Base-by-base conservation (phyloP, 2,113 vertebrate species). In the Coreoperca whiteheadi region DNA sequence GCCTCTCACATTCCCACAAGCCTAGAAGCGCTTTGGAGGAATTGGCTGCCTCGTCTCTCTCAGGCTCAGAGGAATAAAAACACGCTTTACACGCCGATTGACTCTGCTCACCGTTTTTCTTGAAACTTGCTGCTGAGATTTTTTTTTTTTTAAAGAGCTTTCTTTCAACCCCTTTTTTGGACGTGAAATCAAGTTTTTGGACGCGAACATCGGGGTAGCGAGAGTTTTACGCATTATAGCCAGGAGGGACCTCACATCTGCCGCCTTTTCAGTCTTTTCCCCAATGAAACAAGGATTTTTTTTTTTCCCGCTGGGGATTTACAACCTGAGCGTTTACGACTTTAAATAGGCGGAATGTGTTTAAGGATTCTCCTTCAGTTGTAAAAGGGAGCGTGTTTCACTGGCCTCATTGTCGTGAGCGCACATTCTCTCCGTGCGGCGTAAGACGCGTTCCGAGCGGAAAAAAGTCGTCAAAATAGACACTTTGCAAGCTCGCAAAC, bases 1-100 rank as follows among this genome's bases (percentile, higher is more conserved):
- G 74, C 83, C 60, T 70, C 79, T 68, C 83, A 30, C 88, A 84
- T 88, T 90, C 85, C 80, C 84, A 87, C 74, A 75, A 86, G 79
- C 81, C 48, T 37, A 32, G 46, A 68, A 6, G 82, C 86, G 83
- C 90, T 77, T 82, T 79, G 61, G 81, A 87, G 60, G 80, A 84
- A 79, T 16, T 77, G 83, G 87, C 88, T 37, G 64, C 59, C 43
- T 78, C 81, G 63, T 78, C 82, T 87, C 61, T 77, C 73, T 39
- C n/a, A 51, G 23, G 32, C 20, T 79, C 68, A 59, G 32, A 79
- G 84, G 86, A 84, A 20, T 71, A 41, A 79, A 86, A 82, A 70
- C 72, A 57, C 37, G 25, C 63, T 50, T 41, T 60, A 59, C 54
- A 41, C 59, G 2, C 12, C 41, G 8, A 8, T 72, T 51, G 21